Base-by-base conservation (phyloP, 2,888 invertebrate species). In the Amiota mariae region DNA sequence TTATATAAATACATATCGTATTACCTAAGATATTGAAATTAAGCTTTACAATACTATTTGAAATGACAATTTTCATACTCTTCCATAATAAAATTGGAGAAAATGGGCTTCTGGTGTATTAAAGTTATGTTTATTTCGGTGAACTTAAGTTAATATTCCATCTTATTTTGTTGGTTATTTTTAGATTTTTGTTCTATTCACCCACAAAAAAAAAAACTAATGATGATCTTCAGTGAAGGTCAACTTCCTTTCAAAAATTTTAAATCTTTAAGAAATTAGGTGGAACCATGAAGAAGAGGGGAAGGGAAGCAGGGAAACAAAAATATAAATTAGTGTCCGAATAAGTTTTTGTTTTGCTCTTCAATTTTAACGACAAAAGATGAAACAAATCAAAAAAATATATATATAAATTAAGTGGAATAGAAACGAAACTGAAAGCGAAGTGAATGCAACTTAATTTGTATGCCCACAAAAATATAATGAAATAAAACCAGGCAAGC, bases 391-490 rank as follows among this genome's bases (percentile, higher is more conserved):
- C 11, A 13, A n/a, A 51, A 8, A 51, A 51, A 51, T 13, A 54
- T 54, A 12, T 12, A 54, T n/a, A 54, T n/a, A n/a, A 54, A 12
- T 54, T 54, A 54, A 54, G n/a, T 54, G 11, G n/a, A 54, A 54
- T 54, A 54, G 12, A 54, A 20, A 13, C 24, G 47, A 67, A 67
- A 68, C 13, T 2, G 13, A 70, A 72, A 75, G 72, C 66, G 72
- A 71, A 70, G 51, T 74, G 76, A 83, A 80, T 82, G 84, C 84
- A 80, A 82, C 81, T 81, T 78, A 78, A 81, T 82, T 81, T 79
- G 75, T 79, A 75, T 76, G 77, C 77, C 82, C 54, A 20, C 36
- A 74, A 46, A 63, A 71, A 73, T 51, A 57, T 13, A 46, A 73
- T 47, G 6, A 59, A 68, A 68, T n/a, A 54, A 36, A 36, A 24